Evolutionary conservation across 2,797 vertebrate genomes (phyloP).

Genomic region (Prionace glauca): DNA sequence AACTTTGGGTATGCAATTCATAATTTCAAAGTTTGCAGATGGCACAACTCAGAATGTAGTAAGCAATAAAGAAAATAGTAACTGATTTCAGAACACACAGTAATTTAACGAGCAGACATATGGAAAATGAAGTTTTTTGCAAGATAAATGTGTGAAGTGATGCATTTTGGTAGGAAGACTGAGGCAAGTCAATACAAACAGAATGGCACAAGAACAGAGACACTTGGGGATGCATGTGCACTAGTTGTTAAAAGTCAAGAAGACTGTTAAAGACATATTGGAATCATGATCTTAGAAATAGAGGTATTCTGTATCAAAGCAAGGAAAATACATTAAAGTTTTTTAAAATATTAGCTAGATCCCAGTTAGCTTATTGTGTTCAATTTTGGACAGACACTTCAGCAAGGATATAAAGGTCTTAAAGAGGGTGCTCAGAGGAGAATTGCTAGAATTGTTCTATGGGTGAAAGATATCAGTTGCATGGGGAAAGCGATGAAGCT

Average conservation of each 20-base stretch:
- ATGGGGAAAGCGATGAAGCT: not conserved
- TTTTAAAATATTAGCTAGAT: not conserved
- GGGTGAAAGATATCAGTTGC: not conserved
- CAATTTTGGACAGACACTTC: not conserved
- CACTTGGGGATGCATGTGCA: not conserved
- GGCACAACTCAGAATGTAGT: too few species aligned
- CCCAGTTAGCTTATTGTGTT: not conserved
- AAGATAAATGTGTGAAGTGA: not conserved
- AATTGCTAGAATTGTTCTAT: not conserved
- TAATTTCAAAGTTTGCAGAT: too few species aligned
- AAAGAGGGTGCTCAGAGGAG: not conserved
- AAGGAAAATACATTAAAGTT: not conserved
- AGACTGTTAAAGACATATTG: too few species aligned
- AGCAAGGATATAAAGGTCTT: not conserved
- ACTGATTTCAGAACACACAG: too few species aligned
- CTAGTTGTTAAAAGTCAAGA: not conserved
- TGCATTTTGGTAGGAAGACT: not conserved
- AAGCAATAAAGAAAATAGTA: too few species aligned
- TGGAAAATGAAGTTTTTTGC: not conserved
- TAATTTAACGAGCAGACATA: not conserved
- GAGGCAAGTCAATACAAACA: not conserved
- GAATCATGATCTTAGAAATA: too few species aligned
- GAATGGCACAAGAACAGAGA: not conserved
- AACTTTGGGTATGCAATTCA: too few species aligned
- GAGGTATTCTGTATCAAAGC: not conserved